Evolutionary conservation across 2,113 vertebrate species (phyloP).

Genomic region (Myotis davidii): DNA sequence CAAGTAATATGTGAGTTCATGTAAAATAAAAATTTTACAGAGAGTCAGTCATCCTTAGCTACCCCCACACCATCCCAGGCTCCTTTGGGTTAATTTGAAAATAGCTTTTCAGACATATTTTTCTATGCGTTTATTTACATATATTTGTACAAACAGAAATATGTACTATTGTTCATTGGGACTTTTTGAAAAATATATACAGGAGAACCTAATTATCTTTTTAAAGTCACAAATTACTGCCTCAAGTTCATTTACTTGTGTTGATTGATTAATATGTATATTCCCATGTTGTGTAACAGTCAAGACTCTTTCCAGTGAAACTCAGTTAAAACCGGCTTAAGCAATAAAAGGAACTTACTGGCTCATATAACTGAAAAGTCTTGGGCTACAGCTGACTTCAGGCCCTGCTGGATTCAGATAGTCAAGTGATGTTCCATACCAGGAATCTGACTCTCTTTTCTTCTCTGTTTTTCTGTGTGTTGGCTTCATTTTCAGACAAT

Average conservation of each 20-base stretch:
- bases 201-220: background rate
- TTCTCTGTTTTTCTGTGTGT: background rate
- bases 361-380: background rate
- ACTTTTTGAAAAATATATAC: background rate
- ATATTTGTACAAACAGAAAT: conserved; percentile 26
- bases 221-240: conserved; percentile 40
- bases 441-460: background rate
- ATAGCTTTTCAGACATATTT: background rate
- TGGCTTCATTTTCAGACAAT: conserved; percentile 18
- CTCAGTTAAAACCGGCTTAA: background rate
- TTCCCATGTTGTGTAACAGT: background rate
- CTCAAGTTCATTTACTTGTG: conserved; percentile 39
- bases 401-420: background rate
- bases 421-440: background rate
- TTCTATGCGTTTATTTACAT: conserved; percentile 32
- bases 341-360: background rate
- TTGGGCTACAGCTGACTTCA: background rate
- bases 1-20: background rate
- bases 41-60: background rate
- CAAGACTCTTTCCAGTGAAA: conserved; percentile 13
- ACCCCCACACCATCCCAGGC: background rate
- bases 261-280: background rate
- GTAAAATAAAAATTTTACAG: conserved; percentile 20
- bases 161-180: background rate
- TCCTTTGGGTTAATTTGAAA: background rate